Base-by-base conservation (phyloP, 2,113 vertebrate genomes). In the Odobenus rosmarus region DNA sequence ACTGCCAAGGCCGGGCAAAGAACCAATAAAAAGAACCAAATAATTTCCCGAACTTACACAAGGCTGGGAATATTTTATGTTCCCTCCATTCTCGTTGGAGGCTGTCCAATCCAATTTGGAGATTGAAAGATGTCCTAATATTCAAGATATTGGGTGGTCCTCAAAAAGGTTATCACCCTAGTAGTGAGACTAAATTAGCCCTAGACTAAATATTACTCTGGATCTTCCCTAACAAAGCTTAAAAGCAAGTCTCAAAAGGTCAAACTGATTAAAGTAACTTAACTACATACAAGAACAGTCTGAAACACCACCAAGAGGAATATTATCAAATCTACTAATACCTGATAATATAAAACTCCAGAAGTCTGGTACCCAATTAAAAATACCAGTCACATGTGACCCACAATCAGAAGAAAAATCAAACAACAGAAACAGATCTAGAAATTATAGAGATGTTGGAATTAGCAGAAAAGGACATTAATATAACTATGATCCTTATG, bases 1-100 rank as follows among this genome's bases (percentile, higher is more conserved):
- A 89, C 28, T 64, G 55, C 74, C 51, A 12, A 62, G 36, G 72
- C 53, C 64, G 89, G 49, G 33, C 19, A 87, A 74, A 88, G 46
- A 93, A 64, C 57, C 46, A 88, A 21, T 28, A 97, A 51, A 85
- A 39, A 74, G 12, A 77, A 77, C 51, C 61, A 72, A 96, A 95
- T 14, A 90, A 91, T 76, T 94, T 33, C 69, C 79, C 96, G 71
- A 96, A 88, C 24, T 93, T 64, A 85, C 64, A 83, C 39, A 91
- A 21, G 31, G 49, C 64, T 76, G 53, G 89, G 51, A 96, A 62
- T 91, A 51, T 59, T 81, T 88, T 88, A 18, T 71, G 26, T 96
- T 95, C 64, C 62, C 64, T 59, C 61, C 46, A 95, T 61, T 28
- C 61, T 92, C 46, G 61, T 46, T 62, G 36, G 42, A 69, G 67